These are phyloP conservation scores for Phortica variegata DNA, from an alignment of 1,140 invertebrate species.

Conservation along the genomic window DNA sequence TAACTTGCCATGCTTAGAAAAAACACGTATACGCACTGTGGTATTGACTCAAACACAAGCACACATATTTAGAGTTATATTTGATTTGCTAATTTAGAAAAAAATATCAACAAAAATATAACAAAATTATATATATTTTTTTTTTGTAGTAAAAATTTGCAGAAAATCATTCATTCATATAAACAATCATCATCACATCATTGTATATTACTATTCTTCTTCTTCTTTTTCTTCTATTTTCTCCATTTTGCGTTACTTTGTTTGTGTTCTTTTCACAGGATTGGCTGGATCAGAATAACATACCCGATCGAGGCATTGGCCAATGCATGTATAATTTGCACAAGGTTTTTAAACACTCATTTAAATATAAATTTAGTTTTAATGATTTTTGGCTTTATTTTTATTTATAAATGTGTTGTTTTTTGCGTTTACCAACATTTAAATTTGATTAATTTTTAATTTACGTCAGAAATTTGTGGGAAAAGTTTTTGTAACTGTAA, in stretches of 20 bases:
- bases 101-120: too few species aligned
- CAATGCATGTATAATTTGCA: constrained; percentile 58
- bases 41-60: too few species aligned
- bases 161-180: neutral
- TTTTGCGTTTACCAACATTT: constrained; percentile 4
- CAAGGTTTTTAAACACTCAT: constrained; percentile 51
- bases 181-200: constrained; percentile 27
- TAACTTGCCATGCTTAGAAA: constrained; percentile 14
- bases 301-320: constrained; percentile 55
- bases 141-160: too few species aligned
- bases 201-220: constrained; percentile 34
- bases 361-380: constrained; percentile 16
- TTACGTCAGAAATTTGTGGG: too few species aligned
- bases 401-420: constrained; percentile 18
- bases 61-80: too few species aligned
- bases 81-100: too few species aligned
- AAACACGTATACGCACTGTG: too few species aligned
- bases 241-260: constrained; percentile 24
- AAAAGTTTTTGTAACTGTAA: neutral
- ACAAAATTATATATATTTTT: too few species aligned
- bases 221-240: constrained; percentile 11
- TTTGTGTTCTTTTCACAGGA: constrained; percentile 47
- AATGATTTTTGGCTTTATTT: constrained; percentile 17
- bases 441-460: constrained; percentile 13
- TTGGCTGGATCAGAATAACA: constrained; percentile 57